Evolutionary conservation across 2,888 invertebrate species (phyloP).

Genomic region (Fragum fragum): DNA sequence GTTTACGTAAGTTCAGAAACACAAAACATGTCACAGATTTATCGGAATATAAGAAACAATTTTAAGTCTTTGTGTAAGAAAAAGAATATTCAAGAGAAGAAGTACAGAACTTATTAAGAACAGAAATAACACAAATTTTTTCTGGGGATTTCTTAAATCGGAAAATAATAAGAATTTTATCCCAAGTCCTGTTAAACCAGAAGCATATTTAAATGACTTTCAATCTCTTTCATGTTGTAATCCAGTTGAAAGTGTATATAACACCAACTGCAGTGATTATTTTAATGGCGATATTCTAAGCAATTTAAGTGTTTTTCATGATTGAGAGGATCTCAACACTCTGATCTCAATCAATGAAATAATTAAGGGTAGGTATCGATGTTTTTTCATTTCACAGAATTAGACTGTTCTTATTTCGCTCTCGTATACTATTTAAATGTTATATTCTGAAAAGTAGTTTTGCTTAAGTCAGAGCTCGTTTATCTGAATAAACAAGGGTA

Average conservation of each 20-base stretch:
- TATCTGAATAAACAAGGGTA: too few relatives aligned
- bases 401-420: too few relatives aligned
- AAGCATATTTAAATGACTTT: neutral
- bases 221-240: neutral
- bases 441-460: too few relatives aligned
- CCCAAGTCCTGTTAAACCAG: too few relatives aligned
- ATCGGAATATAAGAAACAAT: neutral
- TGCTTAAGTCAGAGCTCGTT: too few relatives aligned
- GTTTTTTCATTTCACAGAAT: too few relatives aligned
- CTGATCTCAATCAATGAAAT: neutral
- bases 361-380: too few relatives aligned
- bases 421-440: too few relatives aligned
- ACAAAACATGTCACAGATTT: neutral
- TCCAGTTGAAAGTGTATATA: neutral
- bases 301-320: neutral
- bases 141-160: conserved; percentile 3
- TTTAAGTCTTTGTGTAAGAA: neutral
- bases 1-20: neutral
- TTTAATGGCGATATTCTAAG: neutral
- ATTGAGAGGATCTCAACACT: neutral
- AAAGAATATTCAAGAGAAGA: neutral
- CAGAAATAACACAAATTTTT: neutral
- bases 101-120: neutral
- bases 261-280: neutral
- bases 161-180: neutral